A percentile compares a stretch with the other conserved stretches of the same genome.
Evolutionary conservation across 2,797 vertebrate genomes (phyloP).

Genomic region (Sebastiscus albofasciatus): DNA sequence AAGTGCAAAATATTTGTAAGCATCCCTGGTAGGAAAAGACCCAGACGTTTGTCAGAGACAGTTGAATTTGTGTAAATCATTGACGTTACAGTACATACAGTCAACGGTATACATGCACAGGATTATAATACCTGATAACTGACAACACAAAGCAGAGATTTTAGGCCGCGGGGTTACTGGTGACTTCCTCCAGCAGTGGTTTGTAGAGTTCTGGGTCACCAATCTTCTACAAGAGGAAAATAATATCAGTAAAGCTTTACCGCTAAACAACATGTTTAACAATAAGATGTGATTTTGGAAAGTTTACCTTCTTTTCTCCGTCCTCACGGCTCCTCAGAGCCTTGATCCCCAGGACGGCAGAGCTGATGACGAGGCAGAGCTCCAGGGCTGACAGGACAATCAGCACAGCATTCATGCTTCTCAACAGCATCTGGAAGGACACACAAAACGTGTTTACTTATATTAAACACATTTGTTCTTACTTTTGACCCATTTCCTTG

Average conservation of each 20-base stretch:
- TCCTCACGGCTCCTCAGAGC: conserved; percentile 31
- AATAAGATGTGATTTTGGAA: not conserved
- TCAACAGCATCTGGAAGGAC: conserved; percentile 30
- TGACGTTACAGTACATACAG: not conserved
- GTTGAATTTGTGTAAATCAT: not conserved
- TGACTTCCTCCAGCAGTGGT: conserved; percentile 59
- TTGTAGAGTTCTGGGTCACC: conserved; percentile 47
- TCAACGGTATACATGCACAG: not conserved
- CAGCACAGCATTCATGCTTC: conserved; percentile 52
- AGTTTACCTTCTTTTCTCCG: conserved; percentile 18
- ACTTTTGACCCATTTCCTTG: no score
- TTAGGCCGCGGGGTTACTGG: conserved; percentile 14
- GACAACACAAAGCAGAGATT: not conserved
- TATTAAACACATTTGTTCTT: no score
- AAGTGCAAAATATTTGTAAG: not conserved
- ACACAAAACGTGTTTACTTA: not conserved
- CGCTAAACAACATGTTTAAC: not conserved
- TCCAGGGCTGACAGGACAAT: conserved; percentile 63
- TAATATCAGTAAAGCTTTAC: not conserved
- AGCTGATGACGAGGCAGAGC: conserved; percentile 71
- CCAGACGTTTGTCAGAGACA: not conserved
- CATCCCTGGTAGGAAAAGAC: not conserved
- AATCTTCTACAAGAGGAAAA: conserved; percentile 35
- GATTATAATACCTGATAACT: not conserved
- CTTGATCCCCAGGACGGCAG: conserved; percentile 62